These are phyloP conservation scores for Glaucidium brasilianum DNA, from an alignment of 2,113 vertebrate species.

Conservation along the genomic window DNA sequence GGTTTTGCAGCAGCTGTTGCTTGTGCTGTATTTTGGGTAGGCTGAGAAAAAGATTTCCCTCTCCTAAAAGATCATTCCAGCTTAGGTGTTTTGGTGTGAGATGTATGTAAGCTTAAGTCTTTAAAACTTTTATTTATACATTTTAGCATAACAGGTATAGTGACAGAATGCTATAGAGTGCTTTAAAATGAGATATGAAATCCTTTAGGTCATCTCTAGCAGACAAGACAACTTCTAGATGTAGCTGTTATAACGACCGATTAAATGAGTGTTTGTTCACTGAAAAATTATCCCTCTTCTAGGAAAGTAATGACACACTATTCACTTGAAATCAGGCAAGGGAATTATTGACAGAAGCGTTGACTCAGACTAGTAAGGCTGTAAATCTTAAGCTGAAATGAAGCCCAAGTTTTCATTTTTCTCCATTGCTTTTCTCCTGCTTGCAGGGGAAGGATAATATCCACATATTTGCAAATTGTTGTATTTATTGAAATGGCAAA, in stretches of 20 bases:
- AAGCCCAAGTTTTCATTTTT: not conserved
- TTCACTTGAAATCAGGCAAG: not conserved
- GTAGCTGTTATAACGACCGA: not conserved
- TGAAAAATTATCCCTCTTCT: not conserved
- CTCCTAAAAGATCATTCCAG: not conserved
- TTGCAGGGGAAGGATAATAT: not conserved
- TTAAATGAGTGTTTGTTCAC: not conserved
- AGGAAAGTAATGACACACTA: not conserved
- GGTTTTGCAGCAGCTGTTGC: not conserved
- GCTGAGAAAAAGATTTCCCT: not conserved
- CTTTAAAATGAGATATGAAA: not conserved
- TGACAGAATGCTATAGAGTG: not conserved
- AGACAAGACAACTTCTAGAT: not conserved
- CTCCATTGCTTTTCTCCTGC: not conserved
- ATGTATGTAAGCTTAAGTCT: not conserved
- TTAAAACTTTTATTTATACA: not conserved
- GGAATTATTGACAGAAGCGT: not conserved
- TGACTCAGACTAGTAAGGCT: not conserved
- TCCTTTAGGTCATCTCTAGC: not conserved
- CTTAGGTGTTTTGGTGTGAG: not conserved
- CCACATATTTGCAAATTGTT: not conserved
- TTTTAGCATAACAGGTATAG: not conserved
- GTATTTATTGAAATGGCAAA: not conserved
- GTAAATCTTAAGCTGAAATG: not conserved
- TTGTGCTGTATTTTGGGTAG: not conserved